Conservation (phyloP, 2,888 invertebrate species). For the Caradrina kadenii region DNA sequence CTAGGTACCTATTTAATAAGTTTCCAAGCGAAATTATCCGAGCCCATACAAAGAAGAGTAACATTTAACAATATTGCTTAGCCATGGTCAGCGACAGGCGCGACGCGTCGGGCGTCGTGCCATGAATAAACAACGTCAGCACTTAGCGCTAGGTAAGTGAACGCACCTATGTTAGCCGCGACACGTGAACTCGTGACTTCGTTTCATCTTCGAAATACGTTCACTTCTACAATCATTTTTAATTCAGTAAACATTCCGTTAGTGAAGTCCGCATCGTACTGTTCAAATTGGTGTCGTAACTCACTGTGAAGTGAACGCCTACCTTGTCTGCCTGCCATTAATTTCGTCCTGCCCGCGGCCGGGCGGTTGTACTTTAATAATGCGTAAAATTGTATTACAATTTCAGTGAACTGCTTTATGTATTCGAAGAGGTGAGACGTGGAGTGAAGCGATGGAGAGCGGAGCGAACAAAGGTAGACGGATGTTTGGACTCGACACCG, state of each 20-base stretch:
- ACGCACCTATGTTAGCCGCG: conserved; percentile 17
- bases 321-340: conserved; percentile 18
- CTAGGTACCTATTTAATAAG: not conserved
- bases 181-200: conserved; percentile 20
- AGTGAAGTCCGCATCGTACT: conserved; percentile 18
- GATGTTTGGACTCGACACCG: conserved; percentile 7
- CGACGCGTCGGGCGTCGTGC: not conserved
- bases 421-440: not conserved
- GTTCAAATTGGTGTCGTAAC: conserved; percentile 37
- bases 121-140: conserved; percentile 18
- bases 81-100: conserved; percentile 6
- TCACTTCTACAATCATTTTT: conserved; percentile 28
- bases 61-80: conserved; percentile 7
- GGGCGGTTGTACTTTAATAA: conserved; percentile 27
- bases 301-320: conserved; percentile 14
- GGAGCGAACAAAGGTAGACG: not conserved
- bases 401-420: conserved; percentile 5
- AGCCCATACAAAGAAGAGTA: conserved; percentile 6
- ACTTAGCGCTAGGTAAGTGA: conserved; percentile 32
- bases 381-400: conserved; percentile 36
- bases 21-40: not conserved
- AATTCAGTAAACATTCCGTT: conserved; percentile 12
- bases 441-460: not conserved
- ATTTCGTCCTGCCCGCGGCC: conserved; percentile 16
- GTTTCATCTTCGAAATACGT: conserved; percentile 14